Evolutionary conservation across 2,797 vertebrate species (phyloP), one percentile per base, ranked within the genome.

Genomic region (Sebastes oblongus): DNA sequence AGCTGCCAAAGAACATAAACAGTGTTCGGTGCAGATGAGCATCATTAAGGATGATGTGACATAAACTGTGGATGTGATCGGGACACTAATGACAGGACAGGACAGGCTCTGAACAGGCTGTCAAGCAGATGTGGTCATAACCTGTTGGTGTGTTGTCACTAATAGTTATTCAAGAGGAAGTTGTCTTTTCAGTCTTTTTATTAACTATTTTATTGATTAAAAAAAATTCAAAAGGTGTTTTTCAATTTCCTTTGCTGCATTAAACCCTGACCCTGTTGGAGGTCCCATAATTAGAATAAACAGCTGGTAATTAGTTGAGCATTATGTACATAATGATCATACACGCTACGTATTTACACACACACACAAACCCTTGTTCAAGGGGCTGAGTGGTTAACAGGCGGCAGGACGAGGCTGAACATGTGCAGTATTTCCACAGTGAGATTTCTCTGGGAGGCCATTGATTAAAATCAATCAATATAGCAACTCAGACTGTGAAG

Each of bases 1-100:
- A 46, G 54, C 30, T 79, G 39, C 68, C 66, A 80, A 72, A 71
- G 18, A 74, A 24, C 29, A 67, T 24, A 24, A 25, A 46, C 66
- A 54, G 25, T 6, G 46, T 75, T 59, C 75, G 66, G 59, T 73
- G 59, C 72, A 80, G 78, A 82, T 69, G 73, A 65, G 52, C 27
- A n/a, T 78, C 59, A 71, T 78, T 34, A 52, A 46, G n/a, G 24
- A 54, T n/a, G 20, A 77, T 70, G 27, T 12, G 64, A 66, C 55
- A 52, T 34, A 66, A 71, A 74, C 24, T 71, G 60, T 46, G 13
- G 59, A 72, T 50, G 29, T 67, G 74, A 77, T 36, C 55, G 32
- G 8, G 12, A 55, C 66, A 59, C n/a, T 39, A 25, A 54, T 54
- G n/a, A 54, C n/a, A 54, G 52, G 52, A 22, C 52, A 54, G 52